Evolutionary conservation across 2,888 invertebrate species (phyloP).

Genomic region (Strigamia transsilvanica): DNA sequence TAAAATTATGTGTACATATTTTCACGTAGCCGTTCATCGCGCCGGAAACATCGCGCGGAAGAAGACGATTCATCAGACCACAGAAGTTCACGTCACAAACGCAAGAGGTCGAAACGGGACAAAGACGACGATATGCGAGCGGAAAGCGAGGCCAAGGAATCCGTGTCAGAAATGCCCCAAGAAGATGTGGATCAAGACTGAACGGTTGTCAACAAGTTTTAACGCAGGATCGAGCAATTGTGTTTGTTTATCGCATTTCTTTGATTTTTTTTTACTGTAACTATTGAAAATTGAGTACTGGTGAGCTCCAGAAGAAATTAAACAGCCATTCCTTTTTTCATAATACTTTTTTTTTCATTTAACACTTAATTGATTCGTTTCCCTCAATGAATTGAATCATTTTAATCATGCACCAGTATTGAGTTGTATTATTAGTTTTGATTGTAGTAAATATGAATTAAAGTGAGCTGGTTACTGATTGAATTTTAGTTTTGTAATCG

Average conservation of each 20-base stretch:
- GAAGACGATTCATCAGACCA: constrained; percentile 55
- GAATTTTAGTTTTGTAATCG: neutral
- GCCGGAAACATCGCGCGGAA: constrained; percentile 55
- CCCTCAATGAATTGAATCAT: neutral
- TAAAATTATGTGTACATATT: constrained; percentile 9
- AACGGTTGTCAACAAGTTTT: neutral
- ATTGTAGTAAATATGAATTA: neutral
- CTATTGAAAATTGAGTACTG: neutral
- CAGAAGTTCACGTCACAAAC: constrained; percentile 70
- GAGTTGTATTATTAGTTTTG: neutral
- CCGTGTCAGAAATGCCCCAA: neutral
- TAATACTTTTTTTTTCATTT: neutral
- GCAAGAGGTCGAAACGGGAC: constrained; percentile 73
- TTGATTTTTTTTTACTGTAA: neutral
- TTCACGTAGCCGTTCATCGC: constrained; percentile 53
- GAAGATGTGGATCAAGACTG: neutral
- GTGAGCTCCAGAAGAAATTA: neutral
- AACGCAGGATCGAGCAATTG: neutral
- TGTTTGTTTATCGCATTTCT: neutral
- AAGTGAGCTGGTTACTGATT: neutral
- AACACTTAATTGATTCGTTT: neutral
- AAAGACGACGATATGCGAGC: constrained; percentile 54
- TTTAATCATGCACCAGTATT: neutral
- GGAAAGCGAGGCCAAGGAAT: constrained; percentile 12
- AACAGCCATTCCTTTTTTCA: neutral